Conservation (phyloP, 1,140 invertebrate genomes). For the Ostrea denselamellosa region DNA sequence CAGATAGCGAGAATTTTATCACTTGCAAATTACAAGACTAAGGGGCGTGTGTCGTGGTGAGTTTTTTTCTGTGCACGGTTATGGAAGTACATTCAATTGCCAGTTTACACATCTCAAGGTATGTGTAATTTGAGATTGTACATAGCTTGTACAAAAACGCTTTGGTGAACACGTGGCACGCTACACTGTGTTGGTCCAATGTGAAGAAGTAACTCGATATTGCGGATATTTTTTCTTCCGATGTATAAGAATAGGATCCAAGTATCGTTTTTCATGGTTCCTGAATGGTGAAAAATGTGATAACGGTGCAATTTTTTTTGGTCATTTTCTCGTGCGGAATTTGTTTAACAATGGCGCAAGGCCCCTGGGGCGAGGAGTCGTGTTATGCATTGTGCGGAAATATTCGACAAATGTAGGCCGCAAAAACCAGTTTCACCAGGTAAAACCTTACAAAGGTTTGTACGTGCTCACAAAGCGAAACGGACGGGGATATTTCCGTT, state of each 20-base stretch:
- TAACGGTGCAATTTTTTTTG: background rate
- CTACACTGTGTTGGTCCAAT: background rate
- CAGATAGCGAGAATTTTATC: background rate
- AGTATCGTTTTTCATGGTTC: background rate
- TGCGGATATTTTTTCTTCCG: background rate
- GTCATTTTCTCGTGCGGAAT: background rate
- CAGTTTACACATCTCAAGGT: background rate
- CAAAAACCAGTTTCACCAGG: slow-evolving; percentile 28
- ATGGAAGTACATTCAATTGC: background rate
- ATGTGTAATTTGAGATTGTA: slow-evolving; percentile 1
- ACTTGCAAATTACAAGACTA: background rate
- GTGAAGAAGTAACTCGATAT: background rate
- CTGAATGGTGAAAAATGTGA: background rate
- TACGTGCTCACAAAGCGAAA: background rate
- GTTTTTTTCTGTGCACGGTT: background rate
- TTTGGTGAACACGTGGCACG: slow-evolving; percentile 1
- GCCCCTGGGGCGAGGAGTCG: background rate
- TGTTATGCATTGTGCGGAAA: slow-evolving; percentile 29
- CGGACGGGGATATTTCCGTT: background rate
- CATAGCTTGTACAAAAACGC: background rate
- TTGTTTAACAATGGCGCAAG: slow-evolving; percentile 13
- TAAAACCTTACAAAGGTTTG: background rate
- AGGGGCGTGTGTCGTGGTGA: background rate
- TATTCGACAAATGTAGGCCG: slow-evolving; percentile 4
- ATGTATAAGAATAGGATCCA: background rate